Conservation (phyloP, 2,888 invertebrate species). For the Drosophila anomalata region DNA sequence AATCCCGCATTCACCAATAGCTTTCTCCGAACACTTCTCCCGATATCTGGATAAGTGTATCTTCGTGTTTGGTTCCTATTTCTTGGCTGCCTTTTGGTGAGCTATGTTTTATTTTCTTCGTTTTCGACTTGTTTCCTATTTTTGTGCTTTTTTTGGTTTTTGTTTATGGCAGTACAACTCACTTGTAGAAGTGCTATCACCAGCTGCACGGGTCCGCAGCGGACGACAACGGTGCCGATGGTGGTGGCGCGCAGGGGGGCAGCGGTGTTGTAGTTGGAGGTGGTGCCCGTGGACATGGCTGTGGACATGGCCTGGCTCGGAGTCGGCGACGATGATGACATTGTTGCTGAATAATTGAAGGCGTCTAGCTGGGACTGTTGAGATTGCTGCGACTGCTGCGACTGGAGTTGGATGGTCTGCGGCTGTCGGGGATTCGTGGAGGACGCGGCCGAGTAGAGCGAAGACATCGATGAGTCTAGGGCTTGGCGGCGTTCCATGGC, state of each 20-base stretch:
- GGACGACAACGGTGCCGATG: slow-evolving; percentile 95
- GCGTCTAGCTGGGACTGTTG: slow-evolving; percentile 69
- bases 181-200: slow-evolving; percentile 95
- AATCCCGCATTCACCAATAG: slow-evolving; percentile 28
- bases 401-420: slow-evolving; percentile 41
- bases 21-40: slow-evolving; percentile 38
- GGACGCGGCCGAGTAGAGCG: slow-evolving; percentile 80
- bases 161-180: slow-evolving; percentile 75
- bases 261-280: slow-evolving; percentile 23
- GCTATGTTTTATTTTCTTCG: slow-evolving; percentile 11
- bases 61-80: slow-evolving; percentile 34
- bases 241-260: slow-evolving; percentile 88
- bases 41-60: slow-evolving; percentile 38
- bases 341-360: slow-evolving; percentile 80
- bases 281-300: slow-evolving; percentile 43
- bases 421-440: slow-evolving; percentile 65
- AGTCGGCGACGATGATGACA: slow-evolving; percentile 81
- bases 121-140: slow-evolving; percentile 4
- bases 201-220: slow-evolving; percentile 93
- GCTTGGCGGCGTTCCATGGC: slow-evolving; percentile 79
- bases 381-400: slow-evolving; percentile 57
- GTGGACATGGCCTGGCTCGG: slow-evolving; percentile 67
- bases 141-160: slow-evolving; percentile 1
- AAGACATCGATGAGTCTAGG: slow-evolving; percentile 83
- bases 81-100: slow-evolving; percentile 17